Evolutionary conservation across 2,888 invertebrate genomes (phyloP), one percentile per base, ranked within the genome.

Genomic region (Synanthedon andrenaeformis): DNA sequence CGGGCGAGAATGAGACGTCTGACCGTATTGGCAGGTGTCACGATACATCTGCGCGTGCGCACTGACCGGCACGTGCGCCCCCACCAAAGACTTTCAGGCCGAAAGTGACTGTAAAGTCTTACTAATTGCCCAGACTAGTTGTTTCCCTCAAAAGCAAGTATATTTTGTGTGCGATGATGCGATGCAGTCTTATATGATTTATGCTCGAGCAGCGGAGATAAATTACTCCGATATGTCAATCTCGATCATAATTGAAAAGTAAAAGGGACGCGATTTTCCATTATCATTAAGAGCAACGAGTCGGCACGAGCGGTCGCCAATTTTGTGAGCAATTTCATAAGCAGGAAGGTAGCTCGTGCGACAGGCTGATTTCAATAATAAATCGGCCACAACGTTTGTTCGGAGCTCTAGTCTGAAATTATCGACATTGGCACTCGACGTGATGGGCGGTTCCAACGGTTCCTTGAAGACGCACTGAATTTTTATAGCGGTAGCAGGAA

Each of bases 321-420:
- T 85, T 84, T 86, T 73, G 74, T 78, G 76, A 74, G 74, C 78
- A 84, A 85, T 85, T 85, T 84, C 64, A 67, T 57, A 69, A 76
- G 71, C 83, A 79, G 81, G 78, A 79, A 82, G 79, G 73, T 65
- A 62, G 70, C 76, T 70, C 73, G 75, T 74, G 80, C 76, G 79
- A 74, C 76, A 71, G 74, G 67, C 75, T 79, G 78, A 82, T 83
- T 85, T 84, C 76, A 83, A 84, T 85, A 85, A 84, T 83, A 86
- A 85, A 86, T 85, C 81, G 83, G 79, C 76, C 74, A 77, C 67
- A 64, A 64, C 63, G 63, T 69, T 72, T 71, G 74, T 73, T 70
- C 73, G 74, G 57, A 61, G 61, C 67, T 68, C 82, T 79, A 82
- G 78, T 66, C 72, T 75, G 71, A 72, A 77, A 84, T 84, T 83